Base-by-base conservation (phyloP, 2,888 invertebrate genomes). In the Mythimna albipuncta region DNA sequence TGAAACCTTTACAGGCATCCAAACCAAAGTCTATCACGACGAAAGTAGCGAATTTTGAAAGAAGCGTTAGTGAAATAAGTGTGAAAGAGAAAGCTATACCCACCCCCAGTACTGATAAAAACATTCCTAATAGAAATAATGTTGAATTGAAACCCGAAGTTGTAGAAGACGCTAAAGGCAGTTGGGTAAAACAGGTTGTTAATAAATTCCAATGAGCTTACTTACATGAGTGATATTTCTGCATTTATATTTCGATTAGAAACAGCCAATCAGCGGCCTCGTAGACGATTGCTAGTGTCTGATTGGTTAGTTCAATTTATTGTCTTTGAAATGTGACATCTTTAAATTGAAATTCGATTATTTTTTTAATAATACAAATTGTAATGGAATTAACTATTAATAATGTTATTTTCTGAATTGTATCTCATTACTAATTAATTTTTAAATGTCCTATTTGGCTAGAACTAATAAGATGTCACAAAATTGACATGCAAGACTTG, bases 101-200 rank as follows among this genome's bases (percentile, higher is more conserved):
- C 72, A 38, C 58, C 38, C 50, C 83, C 83, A 71, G 70, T 79
- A 71, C 79, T 83, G 85, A 86, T 64, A 77, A 64, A 79, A 70
- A 86, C 86, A 88, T 88, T 75, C 87, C 90, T 55, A 91, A 83
- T 84, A 89, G 85, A 62, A 89, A 84, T 81, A 87, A 75, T 69
- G 85, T 89, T 77, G 92, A 90, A 77, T 82, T 84, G 79, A 89
- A 86, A 83, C 35, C 75, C 57, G 87, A 86, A 41, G 80, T 79
- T 66, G 88, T 92, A 63, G 88, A 89, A 10, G 95, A 95, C 73
- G 90, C 93, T 6, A 97, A 97, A 93, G 97, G 97, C 47, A 96
- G 96, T 85, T 98, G 98, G 98, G 98, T 98, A 0, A 97, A 97
- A 88, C 97, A 98, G 87, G 97, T 98, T 87, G 97, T 98, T 19